Evolutionary conservation across 2,888 invertebrate species (phyloP).

Genomic region (Hydraecia micacea): DNA sequence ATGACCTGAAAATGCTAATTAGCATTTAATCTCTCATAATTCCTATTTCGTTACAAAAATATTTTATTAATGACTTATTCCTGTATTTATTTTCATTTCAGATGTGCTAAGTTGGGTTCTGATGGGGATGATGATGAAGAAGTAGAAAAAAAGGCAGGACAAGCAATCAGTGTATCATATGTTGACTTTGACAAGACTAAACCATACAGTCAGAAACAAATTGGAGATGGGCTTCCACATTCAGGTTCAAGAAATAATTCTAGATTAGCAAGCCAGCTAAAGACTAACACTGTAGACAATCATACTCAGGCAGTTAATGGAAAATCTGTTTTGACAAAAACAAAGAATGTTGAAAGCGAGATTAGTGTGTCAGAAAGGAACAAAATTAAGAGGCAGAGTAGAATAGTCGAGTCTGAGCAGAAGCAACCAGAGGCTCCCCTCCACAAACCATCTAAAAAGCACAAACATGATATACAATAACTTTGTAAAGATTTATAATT

Average conservation of each 20-base stretch:
- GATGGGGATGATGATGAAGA: conserved; percentile 81
- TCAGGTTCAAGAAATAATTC: conserved; percentile 65
- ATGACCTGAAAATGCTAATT: conserved; percentile 4
- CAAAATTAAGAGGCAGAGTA: conserved; percentile 77
- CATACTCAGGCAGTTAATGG: conserved; percentile 64
- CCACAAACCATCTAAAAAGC: conserved; percentile 77
- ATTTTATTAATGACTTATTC: background rate
- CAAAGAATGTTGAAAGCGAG: conserved; percentile 71
- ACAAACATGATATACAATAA: conserved; percentile 74
- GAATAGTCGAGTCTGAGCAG: conserved; percentile 71
- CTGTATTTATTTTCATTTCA: conserved; percentile 64
- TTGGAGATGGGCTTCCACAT: conserved; percentile 73
- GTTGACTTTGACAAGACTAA: conserved; percentile 87
- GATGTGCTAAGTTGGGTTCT: conserved; percentile 76
- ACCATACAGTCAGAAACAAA: conserved; percentile 77
- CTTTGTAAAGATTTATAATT: conserved; percentile 31
- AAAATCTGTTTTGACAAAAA: conserved; percentile 67
- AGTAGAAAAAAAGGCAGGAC: conserved; percentile 69
- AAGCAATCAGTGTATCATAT: conserved; percentile 79
- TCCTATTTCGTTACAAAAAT: background rate
- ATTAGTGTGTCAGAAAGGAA: conserved; percentile 70
- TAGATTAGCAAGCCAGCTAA: conserved; percentile 61
- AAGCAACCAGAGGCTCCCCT: conserved; percentile 71
- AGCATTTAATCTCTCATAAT: background rate
- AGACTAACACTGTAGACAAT: conserved; percentile 54